phyloP scores from a whole-genome alignment of 2,113 vertebrate species.

The Dromiciops gliroides region DNA sequence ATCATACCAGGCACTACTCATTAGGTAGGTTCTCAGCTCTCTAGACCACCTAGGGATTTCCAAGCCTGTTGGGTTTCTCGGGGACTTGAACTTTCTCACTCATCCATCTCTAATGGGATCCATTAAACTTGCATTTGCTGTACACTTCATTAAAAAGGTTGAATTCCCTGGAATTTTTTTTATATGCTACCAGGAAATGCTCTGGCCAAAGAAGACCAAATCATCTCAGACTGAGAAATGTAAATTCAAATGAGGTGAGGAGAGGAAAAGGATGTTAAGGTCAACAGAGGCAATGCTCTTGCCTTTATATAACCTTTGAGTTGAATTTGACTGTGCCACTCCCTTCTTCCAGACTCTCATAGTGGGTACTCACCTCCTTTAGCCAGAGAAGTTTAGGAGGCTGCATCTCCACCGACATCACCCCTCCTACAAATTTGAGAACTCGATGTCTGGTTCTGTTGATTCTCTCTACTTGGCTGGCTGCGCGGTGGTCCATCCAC shows the following conservation, averaged over 20 bases:
- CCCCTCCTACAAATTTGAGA: conserved; percentile 90
- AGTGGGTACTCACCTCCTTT: conserved; percentile 89
- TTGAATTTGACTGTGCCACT: not conserved
- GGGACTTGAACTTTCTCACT: conserved; percentile 67
- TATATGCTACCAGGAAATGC: conserved; percentile 50
- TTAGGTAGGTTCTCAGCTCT: conserved; percentile 46
- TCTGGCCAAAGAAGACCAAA: conserved; percentile 27
- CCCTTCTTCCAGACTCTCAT: not conserved
- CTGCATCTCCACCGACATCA: conserved; percentile 99
- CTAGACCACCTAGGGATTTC: conserved; percentile 62
- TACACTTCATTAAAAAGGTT: conserved; percentile 61
- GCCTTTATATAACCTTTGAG: not conserved
- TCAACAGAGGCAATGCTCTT: conserved; percentile 5
- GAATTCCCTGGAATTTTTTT: conserved; percentile 48
- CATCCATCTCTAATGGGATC: conserved; percentile 62
- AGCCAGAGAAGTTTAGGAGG: conserved; percentile 97
- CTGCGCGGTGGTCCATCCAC: conserved; percentile 98
- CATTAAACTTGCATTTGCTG: conserved; percentile 70
- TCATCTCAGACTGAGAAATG: conserved; percentile 40
- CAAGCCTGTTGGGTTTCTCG: conserved; percentile 25
- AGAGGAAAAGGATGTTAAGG: conserved; percentile 29
- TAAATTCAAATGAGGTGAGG: conserved; percentile 35
- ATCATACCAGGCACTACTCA: conserved; percentile 17
- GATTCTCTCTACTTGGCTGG: conserved; percentile 89
- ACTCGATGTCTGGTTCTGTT: conserved; percentile 88